These are phyloP conservation scores for Alcedo quadribrachys DNA, from an alignment of 2,797 vertebrate species.

Conservation along the genomic window DNA sequence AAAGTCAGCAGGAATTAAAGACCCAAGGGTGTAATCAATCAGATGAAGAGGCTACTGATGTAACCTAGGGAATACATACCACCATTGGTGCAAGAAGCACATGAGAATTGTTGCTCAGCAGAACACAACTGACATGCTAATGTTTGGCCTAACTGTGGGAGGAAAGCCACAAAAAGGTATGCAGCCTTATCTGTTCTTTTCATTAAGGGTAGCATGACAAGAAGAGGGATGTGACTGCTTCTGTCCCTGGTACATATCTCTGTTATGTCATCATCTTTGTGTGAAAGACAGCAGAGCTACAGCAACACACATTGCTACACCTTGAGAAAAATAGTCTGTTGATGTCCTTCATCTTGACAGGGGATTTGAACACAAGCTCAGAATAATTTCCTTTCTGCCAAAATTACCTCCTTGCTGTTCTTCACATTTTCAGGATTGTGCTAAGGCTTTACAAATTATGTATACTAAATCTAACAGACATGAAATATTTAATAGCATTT, in stretches of 20 bases:
- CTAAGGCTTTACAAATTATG: neutral
- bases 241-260: neutral
- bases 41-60: neutral
- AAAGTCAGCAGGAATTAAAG: neutral
- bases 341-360: neutral
- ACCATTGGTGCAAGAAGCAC: neutral
- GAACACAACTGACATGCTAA: neutral
- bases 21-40: neutral
- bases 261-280: neutral
- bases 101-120: neutral
- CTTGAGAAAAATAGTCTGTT: neutral
- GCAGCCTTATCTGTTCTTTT: neutral
- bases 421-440: neutral
- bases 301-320: neutral
- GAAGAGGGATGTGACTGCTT: neutral
- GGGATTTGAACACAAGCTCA: neutral
- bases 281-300: neutral
- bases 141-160: neutral
- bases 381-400: neutral
- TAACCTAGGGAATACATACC: fast-evolving
- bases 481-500: neutral
- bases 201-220: neutral
- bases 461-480: neutral
- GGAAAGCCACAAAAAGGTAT: neutral
- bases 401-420: neutral